Conservation (phyloP, 2,797 vertebrate genomes). For the Tragopan temminckii region DNA sequence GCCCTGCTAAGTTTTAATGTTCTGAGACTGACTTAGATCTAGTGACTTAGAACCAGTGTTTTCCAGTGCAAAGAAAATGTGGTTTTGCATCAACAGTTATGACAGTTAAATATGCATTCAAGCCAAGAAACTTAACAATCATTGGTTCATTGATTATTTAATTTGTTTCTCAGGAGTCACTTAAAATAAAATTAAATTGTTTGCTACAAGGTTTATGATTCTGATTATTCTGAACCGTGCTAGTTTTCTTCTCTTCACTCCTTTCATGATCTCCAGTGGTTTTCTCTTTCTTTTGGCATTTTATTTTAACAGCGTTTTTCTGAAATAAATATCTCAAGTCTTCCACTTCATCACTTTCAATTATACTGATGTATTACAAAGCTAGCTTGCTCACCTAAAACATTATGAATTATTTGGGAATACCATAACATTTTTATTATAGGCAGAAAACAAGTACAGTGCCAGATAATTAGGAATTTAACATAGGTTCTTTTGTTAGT, state of each 20-base stretch:
- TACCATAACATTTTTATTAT: constrained; percentile 24
- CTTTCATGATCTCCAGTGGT: background rate
- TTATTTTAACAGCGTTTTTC: constrained; percentile 35
- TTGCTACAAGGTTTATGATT: background rate
- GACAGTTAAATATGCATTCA: background rate
- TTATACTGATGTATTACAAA: constrained; percentile 33
- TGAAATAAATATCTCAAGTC: constrained; percentile 41
- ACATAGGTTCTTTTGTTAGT: constrained; percentile 48
- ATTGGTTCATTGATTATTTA: background rate
- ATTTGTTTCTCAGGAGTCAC: background rate
- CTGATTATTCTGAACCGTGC: background rate
- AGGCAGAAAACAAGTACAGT: constrained; percentile 27
- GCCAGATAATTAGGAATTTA: constrained; percentile 63
- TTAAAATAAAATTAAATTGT: constrained; percentile 14
- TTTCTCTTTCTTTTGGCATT: constrained; percentile 47
- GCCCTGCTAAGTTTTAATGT: background rate
- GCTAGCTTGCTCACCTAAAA: constrained; percentile 10
- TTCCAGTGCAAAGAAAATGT: background rate
- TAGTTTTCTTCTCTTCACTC: background rate
- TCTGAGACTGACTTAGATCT: background rate
- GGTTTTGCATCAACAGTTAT: background rate
- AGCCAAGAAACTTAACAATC: background rate
- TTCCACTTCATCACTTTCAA: constrained; percentile 78
- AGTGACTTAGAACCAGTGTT: background rate
- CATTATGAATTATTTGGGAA: constrained; percentile 64